Evolutionary conservation across 1,140 invertebrate species (phyloP).

Genomic region (Teleogryllus occipitalis): DNA sequence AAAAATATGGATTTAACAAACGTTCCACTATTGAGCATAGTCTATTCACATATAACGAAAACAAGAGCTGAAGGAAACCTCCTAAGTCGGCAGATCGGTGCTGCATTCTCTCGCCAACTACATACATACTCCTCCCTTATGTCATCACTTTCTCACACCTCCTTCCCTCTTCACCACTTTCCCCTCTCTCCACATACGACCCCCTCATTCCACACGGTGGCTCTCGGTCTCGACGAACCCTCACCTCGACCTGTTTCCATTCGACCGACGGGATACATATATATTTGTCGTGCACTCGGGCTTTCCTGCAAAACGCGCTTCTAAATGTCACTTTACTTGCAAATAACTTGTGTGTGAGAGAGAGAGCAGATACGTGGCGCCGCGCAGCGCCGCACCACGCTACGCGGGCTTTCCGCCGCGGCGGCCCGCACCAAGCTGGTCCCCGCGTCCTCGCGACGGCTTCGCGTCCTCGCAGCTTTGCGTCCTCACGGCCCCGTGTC

Average conservation of each 20-base stretch:
- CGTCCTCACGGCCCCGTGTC: neutral
- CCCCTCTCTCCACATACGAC: neutral
- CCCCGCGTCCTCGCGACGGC: neutral
- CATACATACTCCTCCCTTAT: neutral
- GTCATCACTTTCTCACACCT: neutral
- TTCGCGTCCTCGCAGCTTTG: neutral
- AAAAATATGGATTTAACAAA: too few species aligned
- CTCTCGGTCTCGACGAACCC: neutral
- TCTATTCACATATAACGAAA: too few species aligned
- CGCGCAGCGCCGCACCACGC: too few species aligned
- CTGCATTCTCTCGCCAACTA: too few species aligned
- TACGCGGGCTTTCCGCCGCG: neutral
- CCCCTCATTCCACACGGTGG: neutral
- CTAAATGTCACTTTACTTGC: constrained; percentile 4
- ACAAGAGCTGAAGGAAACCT: too few species aligned
- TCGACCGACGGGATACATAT: neutral
- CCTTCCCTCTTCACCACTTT: neutral
- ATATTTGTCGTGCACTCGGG: neutral
- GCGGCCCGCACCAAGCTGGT: neutral
- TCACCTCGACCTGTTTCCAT: too few species aligned
- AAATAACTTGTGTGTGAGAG: neutral
- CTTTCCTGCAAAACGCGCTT: neutral
- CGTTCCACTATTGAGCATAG: too few species aligned
- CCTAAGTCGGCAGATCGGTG: too few species aligned
- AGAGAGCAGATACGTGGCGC: neutral